phyloP scores from a whole-genome alignment of 1,140 invertebrate species.

The Scaptomyza graminum region DNA sequence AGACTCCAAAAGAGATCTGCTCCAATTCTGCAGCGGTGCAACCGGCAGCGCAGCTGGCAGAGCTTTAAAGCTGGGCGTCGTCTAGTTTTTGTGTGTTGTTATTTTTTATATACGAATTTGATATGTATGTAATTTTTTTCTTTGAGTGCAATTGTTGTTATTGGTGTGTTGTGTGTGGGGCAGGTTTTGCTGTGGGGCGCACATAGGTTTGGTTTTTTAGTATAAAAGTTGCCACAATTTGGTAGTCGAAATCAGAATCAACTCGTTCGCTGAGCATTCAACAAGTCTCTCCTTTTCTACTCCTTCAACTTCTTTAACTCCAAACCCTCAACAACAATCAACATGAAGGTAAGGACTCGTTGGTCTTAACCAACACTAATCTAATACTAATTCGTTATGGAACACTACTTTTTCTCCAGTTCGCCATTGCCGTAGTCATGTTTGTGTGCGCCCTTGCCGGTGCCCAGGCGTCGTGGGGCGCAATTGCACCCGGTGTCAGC shows the following conservation, averaged over 20 bases:
- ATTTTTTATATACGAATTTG: conserved; percentile 52
- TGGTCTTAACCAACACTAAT: not conserved
- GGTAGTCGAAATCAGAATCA: conserved; percentile 83
- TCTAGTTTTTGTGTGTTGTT: conserved; percentile 55
- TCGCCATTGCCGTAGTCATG: conserved; percentile 83
- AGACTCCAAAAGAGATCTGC: conserved; percentile 43
- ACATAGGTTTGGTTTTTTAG: conserved; percentile 52
- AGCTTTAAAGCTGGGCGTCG: conserved; percentile 60
- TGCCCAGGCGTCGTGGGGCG: conserved; percentile 73
- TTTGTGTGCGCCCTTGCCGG: conserved; percentile 80
- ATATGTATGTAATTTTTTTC: conserved; percentile 50
- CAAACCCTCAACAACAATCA: conserved; percentile 56
- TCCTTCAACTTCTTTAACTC: conserved; percentile 65
- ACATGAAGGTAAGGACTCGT: conserved; percentile 77
- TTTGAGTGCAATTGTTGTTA: conserved; percentile 50
- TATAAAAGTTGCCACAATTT: conserved; percentile 83
- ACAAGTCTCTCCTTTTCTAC: conserved; percentile 64
- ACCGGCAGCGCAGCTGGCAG: conserved; percentile 18
- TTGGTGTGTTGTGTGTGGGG: conserved; percentile 42
- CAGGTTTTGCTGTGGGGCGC: conserved; percentile 58
- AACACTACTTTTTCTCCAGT: conserved; percentile 48
- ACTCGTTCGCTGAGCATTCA: conserved; percentile 82
- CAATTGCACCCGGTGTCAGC: conserved; percentile 71
- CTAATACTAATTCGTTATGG: not conserved
- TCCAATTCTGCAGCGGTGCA: conserved; percentile 65